A percentile compares a stretch with the other conserved stretches of the same genome.
These are phyloP conservation scores for Gouania willdenowi DNA, from an alignment of 2,797 vertebrate genomes.

Conservation along the genomic window DNA sequence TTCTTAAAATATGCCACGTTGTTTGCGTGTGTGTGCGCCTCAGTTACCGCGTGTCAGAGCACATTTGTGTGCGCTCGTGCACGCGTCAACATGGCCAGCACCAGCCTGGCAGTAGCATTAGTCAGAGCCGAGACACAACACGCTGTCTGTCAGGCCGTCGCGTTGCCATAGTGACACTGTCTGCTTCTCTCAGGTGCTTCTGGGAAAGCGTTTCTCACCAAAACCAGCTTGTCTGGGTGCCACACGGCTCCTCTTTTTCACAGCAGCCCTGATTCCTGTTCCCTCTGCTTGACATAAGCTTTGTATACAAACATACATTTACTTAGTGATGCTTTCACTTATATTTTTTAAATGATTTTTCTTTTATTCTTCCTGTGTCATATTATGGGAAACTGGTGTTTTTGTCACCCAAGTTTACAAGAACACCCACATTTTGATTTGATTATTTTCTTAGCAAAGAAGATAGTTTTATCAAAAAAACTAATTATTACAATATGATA, in stretches of 20 bases:
- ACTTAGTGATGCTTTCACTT: background rate
- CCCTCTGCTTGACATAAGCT: conserved; percentile 20
- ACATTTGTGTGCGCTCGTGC: conserved; percentile 13
- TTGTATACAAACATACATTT: conserved; percentile 1
- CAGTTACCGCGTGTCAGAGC: too few relatives aligned
- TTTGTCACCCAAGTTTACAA: background rate
- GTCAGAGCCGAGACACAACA: conserved; percentile 74
- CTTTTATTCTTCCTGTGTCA: background rate
- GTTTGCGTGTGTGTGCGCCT: conserved; percentile 10
- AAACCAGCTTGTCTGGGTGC: conserved; percentile 56
- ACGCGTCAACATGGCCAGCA: conserved; percentile 53
- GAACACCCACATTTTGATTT: conserved; percentile 4
- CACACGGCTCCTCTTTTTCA: conserved; percentile 35
- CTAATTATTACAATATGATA: too few relatives aligned
- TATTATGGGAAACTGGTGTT: too few relatives aligned
- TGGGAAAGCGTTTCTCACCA: conserved; percentile 68
- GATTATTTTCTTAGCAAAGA: background rate
- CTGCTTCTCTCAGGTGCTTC: conserved; percentile 72
- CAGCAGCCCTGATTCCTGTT: conserved; percentile 14
- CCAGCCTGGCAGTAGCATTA: conserved; percentile 73
- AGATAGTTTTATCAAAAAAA: too few relatives aligned
- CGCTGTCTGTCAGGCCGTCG: conserved; percentile 70
- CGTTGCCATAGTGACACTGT: conserved; percentile 66
- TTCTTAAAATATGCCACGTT: conserved; percentile 29
- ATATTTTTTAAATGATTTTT: background rate